Base-by-base conservation (phyloP, 2,888 invertebrate species). In the Dryococelus australis region DNA sequence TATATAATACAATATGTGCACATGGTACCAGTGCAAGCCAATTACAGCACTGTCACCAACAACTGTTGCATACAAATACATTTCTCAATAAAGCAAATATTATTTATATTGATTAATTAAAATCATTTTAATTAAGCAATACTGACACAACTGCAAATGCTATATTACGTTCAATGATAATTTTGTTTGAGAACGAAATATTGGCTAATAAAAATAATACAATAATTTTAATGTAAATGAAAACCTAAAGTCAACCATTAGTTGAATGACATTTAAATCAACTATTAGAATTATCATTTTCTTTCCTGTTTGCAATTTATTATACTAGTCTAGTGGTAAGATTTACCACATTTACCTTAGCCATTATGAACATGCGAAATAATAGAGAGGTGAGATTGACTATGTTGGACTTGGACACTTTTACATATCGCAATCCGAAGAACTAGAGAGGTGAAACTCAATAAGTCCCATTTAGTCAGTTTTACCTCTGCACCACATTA, bases 391-490 rank as follows among this genome's bases (percentile, higher is more conserved):
- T 79, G 5, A 81, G 26, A 35, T 27, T 81, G 81, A 35, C 35
- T 27, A 81, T 13, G 27, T 81, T 27, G 81, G 81, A 81, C 81
- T 81, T 27, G 28, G 28, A 26, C 81, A 81, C 16, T 81, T n/a
- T n/a, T 81, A 81, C 27, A 16, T 35, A 81, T 81, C 35, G 28
- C 20, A 35, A 81, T 81, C 28, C 6, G 81, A 35, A 27, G 13
- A 81, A 81, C 81, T 10, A 81, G 28, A 81, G 35, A 20, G 20
- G 27, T 27, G 20, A 81, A 81, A 81, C 20, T 81, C 13, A 81
- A 10, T n/a, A 81, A 81, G 27, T 81, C 28, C 81, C 81, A 81
- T 81, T 81, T 81, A 35, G 81, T 81, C 27, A 81, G 9, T 81
- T 81, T 81, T 81, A 81, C 81, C 35, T 81, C 12, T 81, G 8